Evolutionary conservation across 2,888 invertebrate species (phyloP).

Genomic region (Copidosoma aretas): DNA sequence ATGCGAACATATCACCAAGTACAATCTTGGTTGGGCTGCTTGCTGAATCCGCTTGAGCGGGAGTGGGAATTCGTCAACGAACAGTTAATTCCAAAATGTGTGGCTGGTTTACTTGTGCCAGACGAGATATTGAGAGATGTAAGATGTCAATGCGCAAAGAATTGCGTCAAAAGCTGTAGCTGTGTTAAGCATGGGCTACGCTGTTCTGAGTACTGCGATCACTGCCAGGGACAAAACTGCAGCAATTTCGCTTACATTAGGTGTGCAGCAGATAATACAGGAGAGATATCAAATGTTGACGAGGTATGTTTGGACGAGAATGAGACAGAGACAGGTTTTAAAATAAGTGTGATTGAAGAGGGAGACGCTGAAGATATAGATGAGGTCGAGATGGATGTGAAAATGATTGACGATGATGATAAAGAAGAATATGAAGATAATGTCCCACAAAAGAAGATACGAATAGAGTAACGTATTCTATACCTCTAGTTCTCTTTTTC

Average conservation of each 20-base stretch:
- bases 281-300: too few species aligned
- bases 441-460: neutral
- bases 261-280: too few species aligned
- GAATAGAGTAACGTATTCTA: neutral
- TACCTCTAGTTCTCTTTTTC: too few species aligned
- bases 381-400: neutral
- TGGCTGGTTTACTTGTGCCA: neutral
- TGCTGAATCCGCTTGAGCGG: conserved; percentile 27
- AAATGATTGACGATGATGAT: neutral
- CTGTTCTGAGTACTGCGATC: neutral
- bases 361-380: neutral
- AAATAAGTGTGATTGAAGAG: too few species aligned
- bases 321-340: too few species aligned
- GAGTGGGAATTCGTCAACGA: conserved; percentile 34
- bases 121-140: conserved; percentile 23
- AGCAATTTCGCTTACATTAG: neutral
- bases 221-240: neutral
- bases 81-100: conserved; percentile 10
- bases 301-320: too few species aligned
- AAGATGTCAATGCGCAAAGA: conserved; percentile 17
- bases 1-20: conserved; percentile 37
- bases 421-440: neutral
- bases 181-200: neutral
- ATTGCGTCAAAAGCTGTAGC: conserved; percentile 4
- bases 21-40: conserved; percentile 28